Conservation (phyloP, 2,888 invertebrate genomes). For the Orchesellides sinensis region DNA sequence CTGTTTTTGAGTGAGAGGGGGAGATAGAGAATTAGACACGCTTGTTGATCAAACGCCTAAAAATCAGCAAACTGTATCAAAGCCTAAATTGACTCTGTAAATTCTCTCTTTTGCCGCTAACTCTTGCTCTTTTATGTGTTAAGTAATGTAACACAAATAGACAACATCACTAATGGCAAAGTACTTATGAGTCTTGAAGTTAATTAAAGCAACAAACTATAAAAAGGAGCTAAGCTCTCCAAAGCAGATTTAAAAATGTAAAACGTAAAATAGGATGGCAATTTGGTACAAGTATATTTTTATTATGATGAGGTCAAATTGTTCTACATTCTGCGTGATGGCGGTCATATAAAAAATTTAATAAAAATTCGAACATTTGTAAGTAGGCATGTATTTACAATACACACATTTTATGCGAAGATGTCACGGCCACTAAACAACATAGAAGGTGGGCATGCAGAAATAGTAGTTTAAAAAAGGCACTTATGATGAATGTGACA, state of each 20-base stretch:
- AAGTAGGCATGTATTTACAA: background rate
- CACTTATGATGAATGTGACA: background rate
- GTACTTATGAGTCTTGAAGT: background rate
- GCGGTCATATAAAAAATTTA: background rate
- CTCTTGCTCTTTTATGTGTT: background rate
- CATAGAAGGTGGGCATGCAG: background rate
- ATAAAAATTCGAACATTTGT: background rate
- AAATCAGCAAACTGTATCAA: constrained; percentile 56
- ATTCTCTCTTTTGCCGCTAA: background rate
- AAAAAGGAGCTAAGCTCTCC: constrained; percentile 36
- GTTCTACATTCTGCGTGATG: background rate
- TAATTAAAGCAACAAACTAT: constrained; percentile 60
- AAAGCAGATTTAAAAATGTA: constrained; percentile 24
- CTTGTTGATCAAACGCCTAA: constrained; percentile 53
- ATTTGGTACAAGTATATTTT: background rate
- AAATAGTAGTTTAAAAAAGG: background rate
- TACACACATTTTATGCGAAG: background rate
- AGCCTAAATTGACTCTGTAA: constrained; percentile 10
- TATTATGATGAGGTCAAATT: background rate
- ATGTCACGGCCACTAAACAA: constrained; percentile 32
- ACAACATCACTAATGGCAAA: background rate
- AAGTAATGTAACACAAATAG: background rate
- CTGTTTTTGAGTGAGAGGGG: constrained; percentile 18
- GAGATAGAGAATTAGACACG: constrained; percentile 43
- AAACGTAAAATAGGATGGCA: constrained; percentile 4